Evolutionary conservation across 2,888 invertebrate genomes (phyloP), one percentile per base, ranked within the genome.

Genomic region (Coelopa pilipes): DNA sequence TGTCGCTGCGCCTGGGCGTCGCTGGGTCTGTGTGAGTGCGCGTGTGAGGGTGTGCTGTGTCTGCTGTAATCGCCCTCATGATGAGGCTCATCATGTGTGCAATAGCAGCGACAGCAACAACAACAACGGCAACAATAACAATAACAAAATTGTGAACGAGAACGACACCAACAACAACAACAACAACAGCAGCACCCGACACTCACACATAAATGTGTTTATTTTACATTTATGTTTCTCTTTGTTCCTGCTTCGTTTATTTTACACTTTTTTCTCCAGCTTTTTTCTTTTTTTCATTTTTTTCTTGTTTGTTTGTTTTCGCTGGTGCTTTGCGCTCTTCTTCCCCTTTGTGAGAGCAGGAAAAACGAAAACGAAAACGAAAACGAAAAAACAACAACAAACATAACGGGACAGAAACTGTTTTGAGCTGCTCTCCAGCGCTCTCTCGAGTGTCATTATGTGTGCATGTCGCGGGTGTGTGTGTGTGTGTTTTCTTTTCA

Each of bases 11-110:
- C 10, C 34, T 9, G 12, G 24, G 60, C 10, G 12, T 19, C 24
- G 21, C 60, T 24, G 60, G 10, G 24, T 11, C 34, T 62, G 1
- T 24, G 60, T 15, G 2, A 11, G 15, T 62, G 24, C 2, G 9
- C 24, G 60, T 62, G 13, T 11, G n/a, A n/a, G n/a, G n/a, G n/a
- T n/a, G n/a, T n/a, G n/a, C 11, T 62, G 21, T 34, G 34, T 21
- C 19, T 62, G 24, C 24, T 62, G 60, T 62, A 62, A 62, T 62
- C 60, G 34, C 60, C 60, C 60, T 62, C 60, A 62, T 62, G 78
- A 74, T 76, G 79, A 80, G 79, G 76, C 81, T 80, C 78, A 79
- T 80, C 80, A 81, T 76, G 73, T 73, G 78, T 34, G 34, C 34
- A 34, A 34, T 17, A 17, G 15, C 21, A 34, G 7, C 34, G 34